Evolutionary conservation across 2,888 invertebrate species (phyloP).

Genomic region (Caenorhabditis drosophilae): DNA sequence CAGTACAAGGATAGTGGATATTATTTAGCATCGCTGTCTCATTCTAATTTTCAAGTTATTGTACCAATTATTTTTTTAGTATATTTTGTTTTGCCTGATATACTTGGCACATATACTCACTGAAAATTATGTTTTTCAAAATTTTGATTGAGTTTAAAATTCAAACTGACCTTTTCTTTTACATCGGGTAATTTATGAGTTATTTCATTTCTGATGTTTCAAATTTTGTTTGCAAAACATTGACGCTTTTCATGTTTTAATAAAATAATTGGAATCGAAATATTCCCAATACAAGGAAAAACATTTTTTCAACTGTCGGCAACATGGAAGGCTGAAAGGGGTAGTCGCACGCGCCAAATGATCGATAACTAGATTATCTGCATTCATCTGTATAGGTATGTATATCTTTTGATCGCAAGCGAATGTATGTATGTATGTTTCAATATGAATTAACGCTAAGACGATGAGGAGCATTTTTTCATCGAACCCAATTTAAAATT

Average conservation of each 20-base stretch:
- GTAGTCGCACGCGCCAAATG: background rate
- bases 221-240: background rate
- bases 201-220: no score
- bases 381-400: no score
- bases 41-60: background rate
- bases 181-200: no score
- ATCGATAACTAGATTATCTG: background rate
- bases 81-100: background rate
- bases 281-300: background rate
- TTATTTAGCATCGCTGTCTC: background rate
- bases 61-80: background rate
- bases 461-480: no score
- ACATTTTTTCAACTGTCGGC: background rate
- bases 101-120: background rate
- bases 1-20: slow-evolving; percentile 27
- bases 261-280: no score
- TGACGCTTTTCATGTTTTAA: no score
- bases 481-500: no score
- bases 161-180: no score
- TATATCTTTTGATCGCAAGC: no score
- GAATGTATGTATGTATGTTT: no score
- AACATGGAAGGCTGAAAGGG: background rate
- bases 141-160: no score
- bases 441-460: no score
- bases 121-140: background rate